Evolutionary conservation across 2,888 invertebrate species (phyloP).

Genomic region (Oeneis ivallda): DNA sequence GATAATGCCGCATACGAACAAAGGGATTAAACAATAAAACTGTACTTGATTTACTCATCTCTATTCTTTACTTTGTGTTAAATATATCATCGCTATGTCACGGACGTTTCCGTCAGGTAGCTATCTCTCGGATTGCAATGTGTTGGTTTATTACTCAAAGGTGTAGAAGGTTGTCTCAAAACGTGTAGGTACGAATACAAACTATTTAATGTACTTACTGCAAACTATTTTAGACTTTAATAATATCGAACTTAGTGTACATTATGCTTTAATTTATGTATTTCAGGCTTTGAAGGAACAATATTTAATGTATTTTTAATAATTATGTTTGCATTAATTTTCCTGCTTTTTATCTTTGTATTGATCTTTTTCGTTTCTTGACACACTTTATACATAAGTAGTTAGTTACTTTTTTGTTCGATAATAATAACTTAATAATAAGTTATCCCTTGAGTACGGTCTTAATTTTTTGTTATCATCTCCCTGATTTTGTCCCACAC

Average conservation of each 20-base stretch:
- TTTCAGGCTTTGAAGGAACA: background rate
- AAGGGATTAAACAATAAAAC: slow-evolving; percentile 8
- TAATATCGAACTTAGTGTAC: too few species aligned
- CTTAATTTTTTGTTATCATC: too few species aligned
- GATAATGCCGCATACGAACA: slow-evolving; percentile 12
- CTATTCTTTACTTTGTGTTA: slow-evolving; percentile 9
- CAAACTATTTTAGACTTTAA: background rate
- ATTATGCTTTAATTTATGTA: background rate
- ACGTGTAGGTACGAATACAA: background rate
- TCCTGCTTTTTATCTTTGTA: background rate
- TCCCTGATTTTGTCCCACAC: too few species aligned
- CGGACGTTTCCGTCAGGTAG: slow-evolving; percentile 8
- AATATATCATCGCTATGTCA: slow-evolving; percentile 19
- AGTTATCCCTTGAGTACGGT: too few species aligned
- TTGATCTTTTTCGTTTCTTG: slow-evolving; percentile 2
- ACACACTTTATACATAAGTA: background rate
- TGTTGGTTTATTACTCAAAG: too few species aligned
- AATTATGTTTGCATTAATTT: background rate
- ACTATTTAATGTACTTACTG: background rate
- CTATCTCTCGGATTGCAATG: slow-evolving; percentile 6
- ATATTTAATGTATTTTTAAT: background rate
- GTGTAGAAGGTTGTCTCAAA: background rate
- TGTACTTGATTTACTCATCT: slow-evolving; percentile 14
- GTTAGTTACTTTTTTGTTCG: too few species aligned
- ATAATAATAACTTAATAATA: too few species aligned